Evolutionary conservation across 2,113 vertebrate species (phyloP).

Genomic region (Sander vitreus): DNA sequence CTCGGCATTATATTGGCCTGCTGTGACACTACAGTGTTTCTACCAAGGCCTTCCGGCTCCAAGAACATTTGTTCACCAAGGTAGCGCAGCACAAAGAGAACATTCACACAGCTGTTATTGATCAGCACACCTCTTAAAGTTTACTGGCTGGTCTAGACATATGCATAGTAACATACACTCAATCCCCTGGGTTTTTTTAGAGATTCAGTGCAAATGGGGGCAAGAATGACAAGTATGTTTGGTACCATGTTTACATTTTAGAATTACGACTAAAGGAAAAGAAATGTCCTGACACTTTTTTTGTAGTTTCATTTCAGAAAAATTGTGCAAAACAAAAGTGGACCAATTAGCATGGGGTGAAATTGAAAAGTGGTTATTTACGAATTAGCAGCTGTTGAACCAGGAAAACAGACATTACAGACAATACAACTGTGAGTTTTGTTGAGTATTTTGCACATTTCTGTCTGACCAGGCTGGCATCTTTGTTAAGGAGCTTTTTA

Average conservation of each 20-base stretch:
- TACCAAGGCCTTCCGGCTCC: background rate
- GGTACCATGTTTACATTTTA: background rate
- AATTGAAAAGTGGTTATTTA: background rate
- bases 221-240: background rate
- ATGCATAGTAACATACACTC: background rate
- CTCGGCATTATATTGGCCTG: background rate
- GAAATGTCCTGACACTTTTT: background rate
- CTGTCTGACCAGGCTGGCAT: background rate
- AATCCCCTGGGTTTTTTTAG: background rate
- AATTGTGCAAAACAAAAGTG: background rate
- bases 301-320: background rate
- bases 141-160: background rate
- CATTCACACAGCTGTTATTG: conserved; percentile 16
- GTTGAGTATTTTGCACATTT: background rate
- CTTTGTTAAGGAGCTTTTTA: background rate
- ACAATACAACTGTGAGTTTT: background rate
- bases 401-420: background rate
- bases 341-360: background rate
- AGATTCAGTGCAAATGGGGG: background rate
- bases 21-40: background rate
- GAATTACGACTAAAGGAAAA: background rate
- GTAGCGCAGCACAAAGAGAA: background rate
- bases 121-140: background rate
- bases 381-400: background rate
- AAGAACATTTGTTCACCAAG: conserved; percentile 10